Base-by-base conservation (phyloP, 2,113 vertebrate genomes). In the Hiodon alosoides region DNA sequence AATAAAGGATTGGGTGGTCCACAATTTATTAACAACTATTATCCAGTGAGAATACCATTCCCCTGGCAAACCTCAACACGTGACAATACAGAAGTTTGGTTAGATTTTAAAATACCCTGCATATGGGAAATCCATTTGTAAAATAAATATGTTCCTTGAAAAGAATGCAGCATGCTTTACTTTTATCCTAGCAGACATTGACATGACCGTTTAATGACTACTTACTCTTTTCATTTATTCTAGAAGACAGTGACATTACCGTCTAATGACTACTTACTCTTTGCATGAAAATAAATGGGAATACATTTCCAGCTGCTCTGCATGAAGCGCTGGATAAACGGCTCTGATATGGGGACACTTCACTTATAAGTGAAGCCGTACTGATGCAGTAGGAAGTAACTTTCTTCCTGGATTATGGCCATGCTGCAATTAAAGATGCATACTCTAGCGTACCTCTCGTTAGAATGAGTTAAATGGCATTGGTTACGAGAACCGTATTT, bases 71-170 rank as follows among this genome's bases (percentile, higher is more conserved):
- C 62, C 17, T 46, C 31, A 46, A 8, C 17, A 65, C 10, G 31
- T 65, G 62, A 46, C 10, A 31, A 46, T 46, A 65, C 16, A 46
- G 31, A 31, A 31, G 31, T 31, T 31, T 31, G 31, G 31, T 31
- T 31, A 31, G 31, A 46, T 31, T 17, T 65, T 17, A 5, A 31
- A 69, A n/a, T 50, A 16, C 53, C 4, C 47, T 3, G 31, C 52
- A 57, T 66, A 47, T 71, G 61, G 60, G n/a, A 72, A 77, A 72
- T 48, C 52, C 31, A 71, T 72, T 72, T 55, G 4, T 52, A 31
- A 51, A 67, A 77, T 65, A 57, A 64, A 14, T 48, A 5, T 54
- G 9, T 53, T 66, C 31, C 64, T 48, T 47, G 55, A 65, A 17
- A 59, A 61, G 76, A 46, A 54, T 67, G 7, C 54, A 58, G 52